Base-by-base conservation (phyloP, 2,797 vertebrate species). In the Carapus acus region DNA sequence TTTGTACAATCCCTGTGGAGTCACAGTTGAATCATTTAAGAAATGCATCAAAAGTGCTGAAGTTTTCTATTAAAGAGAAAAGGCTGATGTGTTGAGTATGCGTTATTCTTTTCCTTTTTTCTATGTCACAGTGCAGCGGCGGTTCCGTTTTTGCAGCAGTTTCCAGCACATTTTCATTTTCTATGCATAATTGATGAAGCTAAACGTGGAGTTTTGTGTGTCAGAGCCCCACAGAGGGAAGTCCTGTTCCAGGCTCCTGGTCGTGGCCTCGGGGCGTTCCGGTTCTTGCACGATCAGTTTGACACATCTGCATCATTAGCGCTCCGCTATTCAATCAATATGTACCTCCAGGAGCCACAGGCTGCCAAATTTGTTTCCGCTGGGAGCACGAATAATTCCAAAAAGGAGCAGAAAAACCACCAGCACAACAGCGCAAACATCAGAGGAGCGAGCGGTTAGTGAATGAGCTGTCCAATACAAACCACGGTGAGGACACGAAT, bases 161-260 rank as follows among this genome's bases (percentile, higher is more conserved):
- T 58, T 69, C 38, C 50, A 67, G 64, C 50, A 63, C 49, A 73
- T 60, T 63, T 67, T 47, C 42, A 50, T 13, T 1, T 17, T 62
- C 31, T 42, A 43, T 77, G 12, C 56, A 79, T 78, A 54, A 71
- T 76, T 72, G 7, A 79, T 48, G 18, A 75, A 38, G 38, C 62
- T 67, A 67, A 76, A 79, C 67, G 50, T 73, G 57, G 79, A 75
- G 66, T 75, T 81, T 79, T 49, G 39, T 8, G 24, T 24, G 27
- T 48, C 55, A 54, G 37, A 52, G 16, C 54, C 42, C 23, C 8
- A 31, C 34, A 40, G 34, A n/a, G 7, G 29, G 36, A 29, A n/a
- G 42, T 33, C 31, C 51, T 43, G 23, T 33, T 48, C n/a, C n/a
- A 14, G 33, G 40, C 31, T 52, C 18, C 17, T 42, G 3, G 24